Evolutionary conservation across 2,888 invertebrate species (phyloP).

Genomic region (Elmis aenea): DNA sequence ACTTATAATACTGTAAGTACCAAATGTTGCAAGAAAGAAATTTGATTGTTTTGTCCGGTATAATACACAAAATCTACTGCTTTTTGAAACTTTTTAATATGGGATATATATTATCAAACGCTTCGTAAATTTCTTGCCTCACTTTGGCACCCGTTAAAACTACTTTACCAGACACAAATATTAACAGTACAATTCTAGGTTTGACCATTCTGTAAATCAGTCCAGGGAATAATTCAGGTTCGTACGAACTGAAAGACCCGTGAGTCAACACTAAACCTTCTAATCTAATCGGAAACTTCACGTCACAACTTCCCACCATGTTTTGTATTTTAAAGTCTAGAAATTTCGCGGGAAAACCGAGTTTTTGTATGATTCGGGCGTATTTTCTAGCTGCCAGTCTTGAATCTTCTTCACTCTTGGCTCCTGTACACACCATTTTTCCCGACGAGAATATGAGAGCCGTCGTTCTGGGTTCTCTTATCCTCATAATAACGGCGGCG

Average conservation of each 20-base stretch:
- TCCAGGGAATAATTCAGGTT: conserved; percentile 79
- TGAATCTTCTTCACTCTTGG: conserved; percentile 78
- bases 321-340: conserved; percentile 79
- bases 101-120: conserved; percentile 71
- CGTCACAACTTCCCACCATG: conserved; percentile 84
- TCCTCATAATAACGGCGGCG: conserved; percentile 98
- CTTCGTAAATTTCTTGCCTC: conserved; percentile 67
- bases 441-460: conserved; percentile 80
- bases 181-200: conserved; percentile 73
- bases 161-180: conserved; percentile 81
- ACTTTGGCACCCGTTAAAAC: conserved; percentile 77
- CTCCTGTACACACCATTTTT: conserved; percentile 85
- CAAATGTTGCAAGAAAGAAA: too few relatives aligned
- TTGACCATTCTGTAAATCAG: conserved; percentile 78
- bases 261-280: conserved; percentile 79
- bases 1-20: too few relatives aligned
- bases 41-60: too few relatives aligned
- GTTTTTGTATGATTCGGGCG: conserved; percentile 75
- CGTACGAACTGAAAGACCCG: conserved; percentile 71
- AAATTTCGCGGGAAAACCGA: conserved; percentile 73
- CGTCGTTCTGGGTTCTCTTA: conserved; percentile 81
- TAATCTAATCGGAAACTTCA: conserved; percentile 76
- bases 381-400: conserved; percentile 75
- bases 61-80: conserved; percentile 35
- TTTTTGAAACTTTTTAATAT: conserved; percentile 71